phyloP scores from a whole-genome alignment of 2,113 vertebrate genomes.

The Larimichthys crocea region DNA sequence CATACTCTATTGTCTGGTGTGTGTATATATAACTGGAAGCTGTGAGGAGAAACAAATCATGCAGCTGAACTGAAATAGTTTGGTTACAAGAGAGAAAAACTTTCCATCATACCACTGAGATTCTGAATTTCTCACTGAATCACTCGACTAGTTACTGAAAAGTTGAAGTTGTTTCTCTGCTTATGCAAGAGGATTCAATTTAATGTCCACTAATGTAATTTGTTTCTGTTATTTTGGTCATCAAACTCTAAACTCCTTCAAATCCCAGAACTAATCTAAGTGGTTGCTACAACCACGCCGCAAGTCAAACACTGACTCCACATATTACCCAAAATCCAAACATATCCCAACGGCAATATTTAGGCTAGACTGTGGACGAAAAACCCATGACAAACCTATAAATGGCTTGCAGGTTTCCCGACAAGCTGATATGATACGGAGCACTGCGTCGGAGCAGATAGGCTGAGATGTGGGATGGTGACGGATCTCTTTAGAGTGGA shows the following conservation, averaged over 20 bases:
- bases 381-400: constrained; percentile 37
- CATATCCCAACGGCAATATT: constrained; percentile 41
- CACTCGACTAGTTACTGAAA: too few relatives aligned
- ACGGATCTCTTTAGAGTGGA: constrained; percentile 75
- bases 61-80: background rate
- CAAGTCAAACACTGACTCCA: background rate
- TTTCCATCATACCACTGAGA: background rate
- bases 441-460: constrained; percentile 46
- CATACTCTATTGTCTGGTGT: constrained; percentile 44
- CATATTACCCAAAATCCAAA: constrained; percentile 37
- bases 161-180: too few relatives aligned
- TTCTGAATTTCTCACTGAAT: too few relatives aligned
- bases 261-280: background rate
- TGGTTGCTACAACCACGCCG: background rate
- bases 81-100: background rate
- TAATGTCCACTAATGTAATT: too few relatives aligned
- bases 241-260: background rate
- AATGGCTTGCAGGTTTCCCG: constrained; percentile 57
- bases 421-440: constrained; percentile 52
- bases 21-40: constrained; percentile 30
- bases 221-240: too few relatives aligned
- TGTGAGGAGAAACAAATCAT: constrained; percentile 38
- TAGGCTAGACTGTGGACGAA: constrained; percentile 44
- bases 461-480: constrained; percentile 70
- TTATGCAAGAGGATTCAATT: too few relatives aligned